Conservation (phyloP, 2,113 vertebrate genomes). For the Fulica atra region DNA sequence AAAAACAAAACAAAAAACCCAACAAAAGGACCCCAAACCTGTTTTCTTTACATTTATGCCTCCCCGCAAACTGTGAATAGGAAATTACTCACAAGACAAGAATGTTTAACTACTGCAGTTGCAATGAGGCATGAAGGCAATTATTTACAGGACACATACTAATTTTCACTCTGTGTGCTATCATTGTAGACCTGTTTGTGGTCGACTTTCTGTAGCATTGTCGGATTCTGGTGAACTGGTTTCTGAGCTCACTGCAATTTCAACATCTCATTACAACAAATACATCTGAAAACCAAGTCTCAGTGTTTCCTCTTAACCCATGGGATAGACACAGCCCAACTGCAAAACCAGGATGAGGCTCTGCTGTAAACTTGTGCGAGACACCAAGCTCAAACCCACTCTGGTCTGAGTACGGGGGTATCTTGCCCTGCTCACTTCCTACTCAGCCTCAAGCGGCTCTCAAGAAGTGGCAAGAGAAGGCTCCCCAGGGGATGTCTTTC, state of each 20-base stretch:
- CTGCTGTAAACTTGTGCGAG: not conserved
- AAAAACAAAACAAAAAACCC: slow-evolving; percentile 18
- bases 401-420: not conserved
- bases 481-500: not conserved
- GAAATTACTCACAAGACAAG: slow-evolving; percentile 48
- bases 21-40: slow-evolving; percentile 28
- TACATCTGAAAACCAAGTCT: not conserved
- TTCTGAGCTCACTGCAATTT: slow-evolving; percentile 2
- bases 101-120: slow-evolving; percentile 56
- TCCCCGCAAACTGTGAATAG: slow-evolving; percentile 51
- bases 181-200: slow-evolving; percentile 45
- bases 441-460: not conserved
- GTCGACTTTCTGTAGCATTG: slow-evolving; percentile 1
- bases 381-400: not conserved
- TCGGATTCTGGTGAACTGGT: not conserved
- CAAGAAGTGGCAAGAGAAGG: not conserved
- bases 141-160: slow-evolving; percentile 13
- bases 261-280: not conserved
- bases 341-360: not conserved
- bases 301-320: not conserved
- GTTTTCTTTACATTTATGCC: slow-evolving; percentile 60
- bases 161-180: slow-evolving; percentile 50
- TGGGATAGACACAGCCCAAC: not conserved
- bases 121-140: slow-evolving; percentile 42
- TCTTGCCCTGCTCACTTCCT: not conserved